Conservation (phyloP, 2,113 vertebrate genomes). For the Sapayoa aenigma region DNA sequence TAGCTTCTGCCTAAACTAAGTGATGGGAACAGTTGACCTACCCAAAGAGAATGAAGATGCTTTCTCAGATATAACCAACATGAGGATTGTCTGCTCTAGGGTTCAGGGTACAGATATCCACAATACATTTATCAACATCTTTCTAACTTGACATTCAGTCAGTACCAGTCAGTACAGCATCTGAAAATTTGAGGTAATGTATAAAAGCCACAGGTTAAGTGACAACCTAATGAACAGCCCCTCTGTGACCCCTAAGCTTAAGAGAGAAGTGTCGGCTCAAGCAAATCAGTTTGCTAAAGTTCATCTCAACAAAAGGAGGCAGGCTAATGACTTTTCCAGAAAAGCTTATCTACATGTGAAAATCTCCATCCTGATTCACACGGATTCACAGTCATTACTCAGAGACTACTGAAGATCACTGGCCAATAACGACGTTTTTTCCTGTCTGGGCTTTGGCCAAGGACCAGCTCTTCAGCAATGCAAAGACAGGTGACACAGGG, state of each 20-base stretch:
- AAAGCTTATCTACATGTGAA: conserved; percentile 56
- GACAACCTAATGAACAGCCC: background rate
- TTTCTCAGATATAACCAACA: background rate
- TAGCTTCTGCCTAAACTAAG: background rate
- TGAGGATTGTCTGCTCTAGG: background rate
- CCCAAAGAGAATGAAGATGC: background rate
- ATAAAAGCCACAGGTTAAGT: background rate
- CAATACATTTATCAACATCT: background rate
- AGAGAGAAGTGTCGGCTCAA: background rate
- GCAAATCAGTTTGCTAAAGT: background rate
- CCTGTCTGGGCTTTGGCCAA: conserved; percentile 47
- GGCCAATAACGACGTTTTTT: background rate
- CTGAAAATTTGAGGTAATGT: background rate
- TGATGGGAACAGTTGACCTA: background rate
- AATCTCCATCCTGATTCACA: conserved; percentile 43
- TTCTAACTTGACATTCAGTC: background rate
- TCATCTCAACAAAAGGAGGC: background rate
- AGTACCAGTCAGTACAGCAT: background rate
- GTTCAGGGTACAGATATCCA: background rate
- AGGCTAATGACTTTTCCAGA: conserved; percentile 37
- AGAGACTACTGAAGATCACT: background rate
- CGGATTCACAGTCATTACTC: background rate
- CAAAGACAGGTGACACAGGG: background rate
- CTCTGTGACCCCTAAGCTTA: background rate
- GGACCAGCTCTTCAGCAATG: background rate